Percentiles rank a stretch among this genome's conserved stretches.
Conservation (phyloP, 2,888 invertebrate species). For the Coelinius sp. region DNA sequence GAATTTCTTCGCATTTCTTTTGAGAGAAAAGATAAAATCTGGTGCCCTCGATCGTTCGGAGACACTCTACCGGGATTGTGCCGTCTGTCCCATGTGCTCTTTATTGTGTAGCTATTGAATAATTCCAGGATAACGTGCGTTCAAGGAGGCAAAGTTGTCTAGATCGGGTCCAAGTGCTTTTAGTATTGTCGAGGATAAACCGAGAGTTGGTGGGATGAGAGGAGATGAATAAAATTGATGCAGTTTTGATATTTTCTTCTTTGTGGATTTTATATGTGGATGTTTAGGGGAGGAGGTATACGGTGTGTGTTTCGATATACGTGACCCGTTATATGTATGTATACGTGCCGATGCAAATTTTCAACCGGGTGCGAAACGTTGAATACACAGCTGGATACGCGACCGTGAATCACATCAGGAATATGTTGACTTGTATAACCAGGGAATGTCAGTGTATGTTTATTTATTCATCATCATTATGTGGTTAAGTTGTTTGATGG, state of each 20-base stretch:
- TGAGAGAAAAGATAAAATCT: neutral
- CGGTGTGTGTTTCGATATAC: constrained; percentile 7
- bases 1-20: neutral
- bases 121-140: constrained; percentile 15
- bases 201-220: neutral
- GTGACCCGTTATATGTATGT: constrained; percentile 21
- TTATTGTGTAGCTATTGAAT: neutral
- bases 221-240: constrained; percentile 6
- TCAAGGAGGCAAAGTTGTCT: neutral
- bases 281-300: neutral
- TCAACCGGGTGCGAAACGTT: constrained; percentile 30
- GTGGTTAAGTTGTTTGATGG: neutral
- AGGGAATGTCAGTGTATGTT: constrained; percentile 30
- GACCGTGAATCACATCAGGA: constrained; percentile 27
- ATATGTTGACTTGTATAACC: constrained; percentile 24
- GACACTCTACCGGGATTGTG: constrained; percentile 9
- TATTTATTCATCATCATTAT: constrained; percentile 18
- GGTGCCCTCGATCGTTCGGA: neutral
- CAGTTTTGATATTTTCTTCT: constrained; percentile 12
- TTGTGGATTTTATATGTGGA: neutral
- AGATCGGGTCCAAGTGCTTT: constrained; percentile 7
- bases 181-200: neutral
- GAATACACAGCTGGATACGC: constrained; percentile 38
- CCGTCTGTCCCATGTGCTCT: constrained; percentile 14
- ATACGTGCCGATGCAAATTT: constrained; percentile 38